Evolutionary conservation across 2,888 invertebrate genomes (phyloP).

Genomic region (Melanotus villosus): DNA sequence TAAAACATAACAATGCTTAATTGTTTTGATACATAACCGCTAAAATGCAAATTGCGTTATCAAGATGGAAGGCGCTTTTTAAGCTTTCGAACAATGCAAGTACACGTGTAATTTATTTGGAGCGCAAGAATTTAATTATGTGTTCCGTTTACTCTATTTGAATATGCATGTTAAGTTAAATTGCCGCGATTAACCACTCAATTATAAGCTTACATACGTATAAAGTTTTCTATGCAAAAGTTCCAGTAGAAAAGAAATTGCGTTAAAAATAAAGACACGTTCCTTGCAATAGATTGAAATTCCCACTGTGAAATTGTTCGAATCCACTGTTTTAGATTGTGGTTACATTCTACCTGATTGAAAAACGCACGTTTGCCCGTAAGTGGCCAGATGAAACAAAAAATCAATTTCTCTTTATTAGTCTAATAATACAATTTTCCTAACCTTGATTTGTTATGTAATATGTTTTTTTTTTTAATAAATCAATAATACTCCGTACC

Average conservation of each 20-base stretch:
- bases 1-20: neutral
- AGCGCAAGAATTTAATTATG: neutral
- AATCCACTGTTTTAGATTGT: constrained; percentile 28
- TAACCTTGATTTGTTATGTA: too few species aligned
- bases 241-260: neutral
- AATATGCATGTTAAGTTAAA: too few species aligned
- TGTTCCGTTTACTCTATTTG: neutral
- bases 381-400: neutral
- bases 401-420: neutral
- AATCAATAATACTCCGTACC: too few species aligned
- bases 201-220: neutral
- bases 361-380: constrained; percentile 30
- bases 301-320: constrained; percentile 38
- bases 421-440: too few species aligned
- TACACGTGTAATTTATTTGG: neutral
- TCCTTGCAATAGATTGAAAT: constrained; percentile 30
- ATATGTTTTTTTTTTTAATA: too few species aligned
- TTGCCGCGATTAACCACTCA: neutral
- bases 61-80: neutral
- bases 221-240: neutral
- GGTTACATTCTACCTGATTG: constrained; percentile 30
- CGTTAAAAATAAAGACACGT: constrained; percentile 10
- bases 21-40: neutral
- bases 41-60: constrained; percentile 3
- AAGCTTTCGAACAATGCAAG: neutral